Evolutionary conservation across 2,797 vertebrate genomes (phyloP).

Genomic region (Enteromius thamalakanensis): DNA sequence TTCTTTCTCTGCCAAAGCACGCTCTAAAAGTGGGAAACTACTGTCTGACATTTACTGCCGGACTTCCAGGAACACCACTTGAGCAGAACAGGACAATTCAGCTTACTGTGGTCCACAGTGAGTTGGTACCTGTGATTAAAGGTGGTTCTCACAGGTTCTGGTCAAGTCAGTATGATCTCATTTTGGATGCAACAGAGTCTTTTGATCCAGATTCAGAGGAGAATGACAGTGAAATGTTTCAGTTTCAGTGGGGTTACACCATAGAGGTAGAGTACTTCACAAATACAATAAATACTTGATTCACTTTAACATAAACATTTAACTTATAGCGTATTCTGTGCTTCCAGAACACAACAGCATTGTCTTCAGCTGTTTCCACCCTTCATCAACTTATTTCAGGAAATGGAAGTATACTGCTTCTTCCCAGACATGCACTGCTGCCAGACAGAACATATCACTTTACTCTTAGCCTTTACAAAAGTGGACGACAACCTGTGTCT

Average conservation of each 20-base stretch:
- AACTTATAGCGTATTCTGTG: neutral
- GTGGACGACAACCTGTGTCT: constrained; percentile 67
- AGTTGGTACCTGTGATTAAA: constrained; percentile 74
- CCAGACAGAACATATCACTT: constrained; percentile 67
- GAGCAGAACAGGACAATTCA: constrained; percentile 51
- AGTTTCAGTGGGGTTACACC: constrained; percentile 73
- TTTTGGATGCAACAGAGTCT: constrained; percentile 78
- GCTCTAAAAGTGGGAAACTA: constrained; percentile 71
- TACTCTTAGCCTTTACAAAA: constrained; percentile 75
- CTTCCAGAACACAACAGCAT: constrained; percentile 45
- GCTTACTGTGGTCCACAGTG: constrained; percentile 73
- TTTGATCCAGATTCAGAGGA: constrained; percentile 74
- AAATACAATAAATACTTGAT: neutral
- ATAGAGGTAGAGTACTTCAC: constrained; percentile 61
- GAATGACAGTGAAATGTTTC: constrained; percentile 62
- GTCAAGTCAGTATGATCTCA: constrained; percentile 70
- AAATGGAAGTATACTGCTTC: constrained; percentile 62
- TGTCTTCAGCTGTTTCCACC: constrained; percentile 4
- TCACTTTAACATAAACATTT: neutral
- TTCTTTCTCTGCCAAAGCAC: constrained; percentile 73
- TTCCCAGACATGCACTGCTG: constrained; percentile 65
- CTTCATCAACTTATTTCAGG: constrained; percentile 36
- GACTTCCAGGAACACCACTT: constrained; percentile 74
- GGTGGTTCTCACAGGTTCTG: constrained; percentile 78
- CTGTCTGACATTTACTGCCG: constrained; percentile 74